Evolutionary conservation across 1,140 invertebrate genomes (phyloP), one percentile per base, ranked within the genome.

Genomic region (Calephelis nemesis): DNA sequence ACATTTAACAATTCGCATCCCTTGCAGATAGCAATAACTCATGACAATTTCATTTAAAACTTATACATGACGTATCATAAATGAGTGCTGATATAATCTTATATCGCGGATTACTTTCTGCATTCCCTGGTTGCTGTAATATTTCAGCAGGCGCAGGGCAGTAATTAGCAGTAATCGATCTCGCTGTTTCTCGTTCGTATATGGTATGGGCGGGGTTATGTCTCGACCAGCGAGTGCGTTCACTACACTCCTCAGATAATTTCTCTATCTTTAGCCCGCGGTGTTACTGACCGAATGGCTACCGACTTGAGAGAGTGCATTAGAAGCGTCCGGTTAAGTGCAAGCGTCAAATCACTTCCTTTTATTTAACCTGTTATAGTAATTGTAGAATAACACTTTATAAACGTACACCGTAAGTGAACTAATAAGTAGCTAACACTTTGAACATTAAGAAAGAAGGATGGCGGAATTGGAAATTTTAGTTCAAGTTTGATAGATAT

Each of bases 91-190:
- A 60, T 60, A 19, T 58, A 39, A 58, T 58, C 54, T 58, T 12
- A 9, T 58, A 58, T 58, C 52, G 15, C 15, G 52, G 15, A 19
- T 3, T 19, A 54, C 52, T 15, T 10, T 39, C 54, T 58, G 30
- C 54, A 39, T 58, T 58, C 54, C 42, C 47, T 63, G 45, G n/a
- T 63, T 63, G 62, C 54, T 52, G 69, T 75, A 76, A 82, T 88
- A 79, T 81, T 85, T 86, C 69, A 76, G 75, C 64, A 67, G 67
- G 75, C 70, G 68, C 68, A 79, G 82, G 79, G 76, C 74, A 79
- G 79, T 85, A 91, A 89, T 91, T 89, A 88, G 81, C 72, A 73
- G 85, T 88, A 88, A 89, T 91, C 87, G 85, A 91, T 89, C 84
- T 87, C 76, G 78, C 76, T 78, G 78, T 82, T 78, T 78, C 77